These are phyloP conservation scores for Polietes domitor DNA, from an alignment of 2,888 invertebrate genomes.

Conservation along the genomic window DNA sequence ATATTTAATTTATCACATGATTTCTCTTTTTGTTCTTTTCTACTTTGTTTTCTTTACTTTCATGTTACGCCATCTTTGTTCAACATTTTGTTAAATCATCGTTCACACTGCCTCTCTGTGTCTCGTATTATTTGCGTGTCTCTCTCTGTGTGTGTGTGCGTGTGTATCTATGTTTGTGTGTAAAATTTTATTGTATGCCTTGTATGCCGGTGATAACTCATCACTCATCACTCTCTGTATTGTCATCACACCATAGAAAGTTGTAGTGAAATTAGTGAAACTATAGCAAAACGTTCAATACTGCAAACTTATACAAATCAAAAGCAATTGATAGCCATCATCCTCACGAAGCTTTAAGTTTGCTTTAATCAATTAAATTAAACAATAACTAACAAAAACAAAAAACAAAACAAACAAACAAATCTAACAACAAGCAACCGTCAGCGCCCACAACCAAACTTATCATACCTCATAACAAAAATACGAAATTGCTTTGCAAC, in stretches of 20 bases:
- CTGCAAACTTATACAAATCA: slow-evolving; percentile 77
- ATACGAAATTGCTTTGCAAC: slow-evolving; percentile 4
- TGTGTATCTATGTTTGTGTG: slow-evolving; percentile 57
- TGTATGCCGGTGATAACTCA: neutral
- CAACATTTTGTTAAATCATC: slow-evolving; percentile 12
- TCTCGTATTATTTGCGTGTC: slow-evolving; percentile 7
- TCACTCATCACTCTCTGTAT: slow-evolving; percentile 61
- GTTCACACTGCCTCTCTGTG: neutral
- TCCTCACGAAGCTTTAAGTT: slow-evolving; percentile 47
- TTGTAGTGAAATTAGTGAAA: slow-evolving; percentile 81
- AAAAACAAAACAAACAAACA: neutral
- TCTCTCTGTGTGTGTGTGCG: slow-evolving; percentile 53
- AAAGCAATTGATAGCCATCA: slow-evolving; percentile 67
- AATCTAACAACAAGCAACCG: slow-evolving; percentile 35
- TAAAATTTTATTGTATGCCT: slow-evolving; percentile 13
- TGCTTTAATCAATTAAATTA: slow-evolving; percentile 45
- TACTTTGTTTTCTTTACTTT: slow-evolving; percentile 39
- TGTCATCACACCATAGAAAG: slow-evolving; percentile 75
- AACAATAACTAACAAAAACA: slow-evolving; percentile 43
- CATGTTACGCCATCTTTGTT: slow-evolving; percentile 29
- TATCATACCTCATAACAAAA: slow-evolving; percentile 23
- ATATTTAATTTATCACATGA: neutral
- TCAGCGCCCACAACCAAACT: slow-evolving; percentile 54
- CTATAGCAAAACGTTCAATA: slow-evolving; percentile 80
- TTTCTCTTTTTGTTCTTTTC: slow-evolving; percentile 12